Evolutionary conservation across 2,797 vertebrate species (phyloP).

Genomic region (Sebastes baramenuke): DNA sequence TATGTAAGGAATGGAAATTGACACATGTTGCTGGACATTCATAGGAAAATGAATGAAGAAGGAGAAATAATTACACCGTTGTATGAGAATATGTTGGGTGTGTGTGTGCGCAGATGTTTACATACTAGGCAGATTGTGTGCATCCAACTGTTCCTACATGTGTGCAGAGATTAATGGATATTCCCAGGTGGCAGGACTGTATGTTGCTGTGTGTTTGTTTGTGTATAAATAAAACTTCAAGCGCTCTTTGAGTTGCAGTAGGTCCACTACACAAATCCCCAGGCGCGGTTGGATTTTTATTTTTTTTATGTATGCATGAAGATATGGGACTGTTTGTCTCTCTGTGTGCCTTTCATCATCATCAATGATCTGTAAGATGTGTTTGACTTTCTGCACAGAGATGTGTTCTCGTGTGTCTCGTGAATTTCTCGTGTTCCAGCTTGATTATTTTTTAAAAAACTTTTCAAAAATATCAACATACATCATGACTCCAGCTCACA

Average conservation of each 20-base stretch:
- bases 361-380: not conserved
- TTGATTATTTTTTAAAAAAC: not conserved
- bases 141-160: not conserved
- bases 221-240: not conserved
- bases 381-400: not conserved
- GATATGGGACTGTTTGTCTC: not conserved
- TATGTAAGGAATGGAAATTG: no score
- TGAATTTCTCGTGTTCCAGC: not conserved
- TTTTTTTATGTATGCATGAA: not conserved
- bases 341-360: not conserved
- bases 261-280: not conserved
- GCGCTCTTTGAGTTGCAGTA: not conserved
- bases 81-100: no score
- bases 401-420: not conserved
- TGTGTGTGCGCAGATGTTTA: not conserved
- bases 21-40: no score
- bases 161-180: not conserved
- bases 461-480: not conserved
- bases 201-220: not conserved
- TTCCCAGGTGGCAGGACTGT: not conserved
- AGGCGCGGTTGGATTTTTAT: not conserved
- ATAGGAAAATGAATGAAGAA: no score
- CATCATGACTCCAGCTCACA: not conserved
- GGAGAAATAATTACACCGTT: no score
- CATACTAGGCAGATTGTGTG: not conserved